These are phyloP conservation scores for Chaetodon auriga DNA, from an alignment of 2,113 vertebrate genomes.

Conservation along the genomic window DNA sequence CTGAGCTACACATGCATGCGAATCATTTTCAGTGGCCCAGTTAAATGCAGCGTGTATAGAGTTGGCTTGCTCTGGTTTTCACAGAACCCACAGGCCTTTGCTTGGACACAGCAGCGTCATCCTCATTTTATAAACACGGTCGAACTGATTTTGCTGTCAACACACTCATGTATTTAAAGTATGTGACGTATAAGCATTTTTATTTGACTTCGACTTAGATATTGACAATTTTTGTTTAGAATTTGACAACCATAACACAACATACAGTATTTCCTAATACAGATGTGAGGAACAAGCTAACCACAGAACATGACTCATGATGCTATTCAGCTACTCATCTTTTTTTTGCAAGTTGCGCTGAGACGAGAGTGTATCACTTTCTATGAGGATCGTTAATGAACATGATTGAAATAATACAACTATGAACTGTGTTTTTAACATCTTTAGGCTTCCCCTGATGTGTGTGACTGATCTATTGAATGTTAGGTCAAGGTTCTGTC, in stretches of 20 bases:
- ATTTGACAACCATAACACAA: too few species aligned
- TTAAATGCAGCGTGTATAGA: background rate
- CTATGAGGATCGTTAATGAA: background rate
- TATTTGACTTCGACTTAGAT: background rate
- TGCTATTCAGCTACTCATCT: background rate
- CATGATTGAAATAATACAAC: background rate
- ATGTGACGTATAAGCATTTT: background rate
- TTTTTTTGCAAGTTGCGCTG: background rate
- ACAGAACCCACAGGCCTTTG: background rate
- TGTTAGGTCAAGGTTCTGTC: background rate
- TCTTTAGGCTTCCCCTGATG: background rate
- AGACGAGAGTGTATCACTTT: background rate
- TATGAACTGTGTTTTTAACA: background rate
- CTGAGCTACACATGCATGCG: conserved; percentile 14
- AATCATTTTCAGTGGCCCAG: background rate
- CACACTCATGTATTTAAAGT: background rate
- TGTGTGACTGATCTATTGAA: background rate
- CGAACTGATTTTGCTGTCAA: background rate
- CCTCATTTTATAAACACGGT: conserved; percentile 11
- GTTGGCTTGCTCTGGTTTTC: conserved; percentile 20
- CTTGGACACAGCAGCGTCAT: background rate
- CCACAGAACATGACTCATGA: background rate
- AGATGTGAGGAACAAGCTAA: background rate
- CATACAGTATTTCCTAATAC: background rate
- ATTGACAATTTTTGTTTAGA: background rate